These are phyloP conservation scores for Smutsia gigantea DNA, from an alignment of 2,797 vertebrate species.

Conservation along the genomic window DNA sequence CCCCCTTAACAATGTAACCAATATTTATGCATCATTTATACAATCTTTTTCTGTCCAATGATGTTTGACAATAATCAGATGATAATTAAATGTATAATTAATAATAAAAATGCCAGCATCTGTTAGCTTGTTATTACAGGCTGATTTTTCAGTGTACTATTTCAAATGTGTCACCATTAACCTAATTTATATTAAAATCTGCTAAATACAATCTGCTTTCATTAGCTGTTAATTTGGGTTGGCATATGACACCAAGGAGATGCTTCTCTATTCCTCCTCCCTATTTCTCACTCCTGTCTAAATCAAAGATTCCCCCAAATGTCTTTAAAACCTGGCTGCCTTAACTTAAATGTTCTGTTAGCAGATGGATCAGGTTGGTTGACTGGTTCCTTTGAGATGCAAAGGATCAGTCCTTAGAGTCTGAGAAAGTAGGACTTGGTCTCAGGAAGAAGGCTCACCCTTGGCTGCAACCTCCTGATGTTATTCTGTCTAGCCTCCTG, in stretches of 20 bases:
- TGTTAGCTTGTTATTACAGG: slow-evolving; percentile 88
- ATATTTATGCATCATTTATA: slow-evolving; percentile 85
- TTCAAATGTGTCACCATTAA: slow-evolving; percentile 89
- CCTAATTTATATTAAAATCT: slow-evolving; percentile 90
- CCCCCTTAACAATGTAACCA: slow-evolving; percentile 79
- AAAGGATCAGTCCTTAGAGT: slow-evolving; percentile 60
- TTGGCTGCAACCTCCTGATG: not conserved
- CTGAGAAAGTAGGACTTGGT: slow-evolving; percentile 26
- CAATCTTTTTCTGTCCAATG: slow-evolving; percentile 83
- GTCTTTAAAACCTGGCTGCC: slow-evolving; percentile 75
- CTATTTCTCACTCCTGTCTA: slow-evolving; percentile 16
- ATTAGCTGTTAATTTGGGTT: slow-evolving; percentile 86
- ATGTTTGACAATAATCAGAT: slow-evolving; percentile 90
- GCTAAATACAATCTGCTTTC: slow-evolving; percentile 89
- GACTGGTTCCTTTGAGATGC: slow-evolving; percentile 37
- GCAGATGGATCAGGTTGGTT: slow-evolving; percentile 75
- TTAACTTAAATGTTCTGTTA: slow-evolving; percentile 59
- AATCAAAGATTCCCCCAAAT: slow-evolving; percentile 79
- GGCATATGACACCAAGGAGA: slow-evolving; percentile 79
- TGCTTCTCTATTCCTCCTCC: slow-evolving; percentile 67
- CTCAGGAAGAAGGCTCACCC: not conserved
- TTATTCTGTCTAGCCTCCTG: slow-evolving; percentile 3
- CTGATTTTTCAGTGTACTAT: slow-evolving; percentile 86
- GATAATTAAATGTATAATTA: slow-evolving; percentile 92
- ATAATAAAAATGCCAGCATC: slow-evolving; percentile 92